Evolutionary conservation across 2,888 invertebrate genomes (phyloP).

Genomic region (Caenorhabditis sp.): DNA sequence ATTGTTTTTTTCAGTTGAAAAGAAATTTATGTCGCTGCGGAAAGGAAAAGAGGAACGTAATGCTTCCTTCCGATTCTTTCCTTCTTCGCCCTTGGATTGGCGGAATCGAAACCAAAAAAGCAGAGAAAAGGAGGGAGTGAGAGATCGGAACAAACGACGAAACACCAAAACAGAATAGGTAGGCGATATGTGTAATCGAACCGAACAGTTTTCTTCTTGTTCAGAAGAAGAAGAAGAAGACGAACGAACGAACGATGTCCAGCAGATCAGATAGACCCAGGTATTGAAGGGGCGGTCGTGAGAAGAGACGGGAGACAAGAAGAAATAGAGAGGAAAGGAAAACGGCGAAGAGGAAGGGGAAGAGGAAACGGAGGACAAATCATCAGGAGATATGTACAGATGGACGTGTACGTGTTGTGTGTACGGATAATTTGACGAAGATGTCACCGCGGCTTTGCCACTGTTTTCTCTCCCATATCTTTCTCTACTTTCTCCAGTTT

Average conservation of each 20-base stretch:
- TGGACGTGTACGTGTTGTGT: constrained; percentile 15
- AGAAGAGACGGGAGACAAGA: background rate
- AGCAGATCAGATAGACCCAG: background rate
- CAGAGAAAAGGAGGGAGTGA: constrained; percentile 1
- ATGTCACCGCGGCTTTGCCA: constrained; percentile 7
- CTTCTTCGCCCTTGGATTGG: constrained; percentile 32
- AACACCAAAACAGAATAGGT: constrained; percentile 41
- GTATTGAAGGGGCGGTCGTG: background rate
- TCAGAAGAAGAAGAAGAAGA: background rate
- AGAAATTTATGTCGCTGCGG: background rate
- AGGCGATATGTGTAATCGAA: constrained; percentile 44
- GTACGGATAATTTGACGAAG: constrained; percentile 48
- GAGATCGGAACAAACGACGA: constrained; percentile 9
- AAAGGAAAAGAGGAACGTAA: constrained; percentile 1
- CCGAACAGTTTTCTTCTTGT: constrained; percentile 29
- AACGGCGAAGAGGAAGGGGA: constrained; percentile 11
- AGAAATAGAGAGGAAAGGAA: constrained; percentile 32
- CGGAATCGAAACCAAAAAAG: constrained; percentile 7
- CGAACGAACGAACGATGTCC: background rate
- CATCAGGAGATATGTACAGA: constrained; percentile 9
- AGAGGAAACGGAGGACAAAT: constrained; percentile 4
- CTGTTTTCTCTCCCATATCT: background rate
- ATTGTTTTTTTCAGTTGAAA: background rate
- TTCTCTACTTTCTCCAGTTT: background rate
- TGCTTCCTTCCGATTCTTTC: constrained; percentile 24